Conservation (phyloP, 2,797 vertebrate species). For the Glyptemys insculpta region DNA sequence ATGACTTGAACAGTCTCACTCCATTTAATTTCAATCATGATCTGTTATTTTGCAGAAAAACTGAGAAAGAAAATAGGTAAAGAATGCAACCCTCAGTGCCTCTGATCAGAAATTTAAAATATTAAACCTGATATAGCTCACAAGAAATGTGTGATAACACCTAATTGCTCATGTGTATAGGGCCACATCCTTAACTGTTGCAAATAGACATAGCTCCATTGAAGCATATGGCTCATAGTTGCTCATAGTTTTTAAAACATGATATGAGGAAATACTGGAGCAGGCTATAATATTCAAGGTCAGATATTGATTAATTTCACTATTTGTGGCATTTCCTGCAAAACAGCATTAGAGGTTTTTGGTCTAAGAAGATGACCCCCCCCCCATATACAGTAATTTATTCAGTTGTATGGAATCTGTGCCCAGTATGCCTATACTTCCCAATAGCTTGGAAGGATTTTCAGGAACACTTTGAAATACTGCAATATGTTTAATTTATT, state of each 20-base stretch:
- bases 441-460: neutral
- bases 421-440: neutral
- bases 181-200: neutral
- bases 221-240: neutral
- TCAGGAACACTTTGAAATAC: too few relatives aligned
- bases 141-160: accelerated
- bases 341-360: neutral
- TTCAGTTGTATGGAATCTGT: neutral
- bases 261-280: neutral
- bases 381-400: constrained; percentile 9
- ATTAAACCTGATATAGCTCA: neutral
- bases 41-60: constrained; percentile 10
- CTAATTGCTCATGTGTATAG: neutral
- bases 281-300: neutral
- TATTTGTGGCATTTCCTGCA: neutral
- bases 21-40: neutral
- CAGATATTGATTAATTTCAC: neutral
- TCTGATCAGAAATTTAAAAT: neutral
- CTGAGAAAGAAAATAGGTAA: neutral
- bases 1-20: neutral
- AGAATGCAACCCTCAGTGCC: neutral
- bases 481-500: neutral
- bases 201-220: neutral
- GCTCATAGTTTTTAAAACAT: neutral
- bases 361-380: neutral